Conservation (phyloP, 1,140 invertebrate species). For the Danaus plexippus region DNA sequence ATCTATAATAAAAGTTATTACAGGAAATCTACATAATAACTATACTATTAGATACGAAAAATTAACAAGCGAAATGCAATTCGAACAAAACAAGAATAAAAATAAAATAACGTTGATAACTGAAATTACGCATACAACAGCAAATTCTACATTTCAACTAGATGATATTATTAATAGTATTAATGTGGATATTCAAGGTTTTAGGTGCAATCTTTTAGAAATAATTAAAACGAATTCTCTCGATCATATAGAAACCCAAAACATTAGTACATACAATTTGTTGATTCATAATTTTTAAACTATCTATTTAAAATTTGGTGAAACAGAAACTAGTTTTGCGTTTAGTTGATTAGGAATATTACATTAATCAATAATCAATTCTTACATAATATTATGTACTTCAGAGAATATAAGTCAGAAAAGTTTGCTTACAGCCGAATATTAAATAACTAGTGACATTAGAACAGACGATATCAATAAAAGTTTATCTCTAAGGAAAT, state of each 20-base stretch:
- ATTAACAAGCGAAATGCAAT: conserved; percentile 15
- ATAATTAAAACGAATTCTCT: conserved; percentile 7
- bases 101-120: conserved; percentile 17
- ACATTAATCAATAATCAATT: conserved; percentile 19
- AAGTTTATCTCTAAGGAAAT: conserved; percentile 16
- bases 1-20: conserved; percentile 28
- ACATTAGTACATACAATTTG: conserved; percentile 11
- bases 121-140: conserved; percentile 16
- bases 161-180: conserved; percentile 8
- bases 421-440: conserved; percentile 7
- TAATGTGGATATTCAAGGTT: too few relatives aligned
- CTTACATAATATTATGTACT: conserved; percentile 11
- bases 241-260: conserved; percentile 11
- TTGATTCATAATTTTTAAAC: conserved; percentile 16
- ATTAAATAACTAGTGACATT: conserved; percentile 15
- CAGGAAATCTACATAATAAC: conserved; percentile 23
- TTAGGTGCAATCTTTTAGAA: not conserved
- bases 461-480: conserved; percentile 14
- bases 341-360: conserved; percentile 14
- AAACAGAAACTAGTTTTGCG: conserved; percentile 19
- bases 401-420: conserved; percentile 2
- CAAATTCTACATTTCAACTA: conserved; percentile 14
- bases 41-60: conserved; percentile 24
- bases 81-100: conserved; percentile 9
- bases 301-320: conserved; percentile 12